Evolutionary conservation across 2,797 vertebrate genomes (phyloP).

Genomic region (Chelmon rostratus): DNA sequence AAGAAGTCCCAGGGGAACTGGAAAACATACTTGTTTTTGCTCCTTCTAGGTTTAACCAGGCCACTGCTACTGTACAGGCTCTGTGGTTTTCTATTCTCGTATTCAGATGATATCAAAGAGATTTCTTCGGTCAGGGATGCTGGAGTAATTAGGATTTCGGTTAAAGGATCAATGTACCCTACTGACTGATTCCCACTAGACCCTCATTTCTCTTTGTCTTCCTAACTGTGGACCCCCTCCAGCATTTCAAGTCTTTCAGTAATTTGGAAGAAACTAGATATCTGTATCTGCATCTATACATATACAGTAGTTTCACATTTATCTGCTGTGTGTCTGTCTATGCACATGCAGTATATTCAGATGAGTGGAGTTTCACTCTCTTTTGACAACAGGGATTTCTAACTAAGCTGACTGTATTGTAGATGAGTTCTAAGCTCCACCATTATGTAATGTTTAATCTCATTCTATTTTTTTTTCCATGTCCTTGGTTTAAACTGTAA

Average conservation of each 20-base stretch:
- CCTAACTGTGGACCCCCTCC: neutral
- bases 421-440: slow-evolving; percentile 55
- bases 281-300: neutral
- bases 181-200: slow-evolving; percentile 20
- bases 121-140: slow-evolving; percentile 25
- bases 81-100: slow-evolving; percentile 21
- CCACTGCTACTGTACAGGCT: slow-evolving; percentile 3
- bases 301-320: neutral
- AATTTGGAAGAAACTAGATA: slow-evolving; percentile 6
- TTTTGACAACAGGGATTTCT: slow-evolving; percentile 59
- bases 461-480: slow-evolving; percentile 67
- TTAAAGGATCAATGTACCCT: slow-evolving; percentile 15
- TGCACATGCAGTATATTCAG: neutral
- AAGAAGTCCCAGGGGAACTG: slow-evolving; percentile 42
- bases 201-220: slow-evolving; percentile 13
- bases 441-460: slow-evolving; percentile 73
- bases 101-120: slow-evolving; percentile 36
- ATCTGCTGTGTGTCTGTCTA: neutral
- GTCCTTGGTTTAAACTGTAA: slow-evolving; percentile 73
- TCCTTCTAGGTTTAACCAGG: slow-evolving; percentile 38
- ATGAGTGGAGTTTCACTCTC: slow-evolving; percentile 24
- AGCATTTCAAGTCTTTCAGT: slow-evolving; percentile 1
- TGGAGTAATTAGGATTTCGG: slow-evolving; percentile 37
- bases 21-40: slow-evolving; percentile 60
- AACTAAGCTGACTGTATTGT: slow-evolving; percentile 51